Conservation (phyloP, 2,888 invertebrate genomes). For the Brachynemurus nebulosus region DNA sequence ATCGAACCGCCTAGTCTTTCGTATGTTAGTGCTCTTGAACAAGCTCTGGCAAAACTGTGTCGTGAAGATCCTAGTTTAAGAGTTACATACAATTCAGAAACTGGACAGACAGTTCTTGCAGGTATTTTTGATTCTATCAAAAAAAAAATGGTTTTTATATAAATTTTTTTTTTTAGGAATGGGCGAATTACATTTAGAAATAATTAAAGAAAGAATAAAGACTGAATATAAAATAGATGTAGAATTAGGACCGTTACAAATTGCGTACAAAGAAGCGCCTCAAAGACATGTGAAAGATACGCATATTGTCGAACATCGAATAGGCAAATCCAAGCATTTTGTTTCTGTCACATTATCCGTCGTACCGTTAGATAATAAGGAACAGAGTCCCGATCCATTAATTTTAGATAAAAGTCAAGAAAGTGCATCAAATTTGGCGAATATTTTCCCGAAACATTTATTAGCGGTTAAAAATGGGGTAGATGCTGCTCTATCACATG, state of each 20-base stretch:
- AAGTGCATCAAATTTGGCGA: conserved; percentile 49
- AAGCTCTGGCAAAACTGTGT: conserved; percentile 64
- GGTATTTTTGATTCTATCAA: conserved; percentile 30
- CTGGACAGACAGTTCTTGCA: conserved; percentile 75
- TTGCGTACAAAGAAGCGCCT: conserved; percentile 77
- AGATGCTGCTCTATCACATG: conserved; percentile 52
- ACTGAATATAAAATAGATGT: conserved; percentile 85
- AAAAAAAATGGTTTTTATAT: background rate
- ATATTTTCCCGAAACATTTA: conserved; percentile 49
- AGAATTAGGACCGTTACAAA: conserved; percentile 80
- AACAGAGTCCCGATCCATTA: conserved; percentile 26
- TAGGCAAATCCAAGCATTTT: conserved; percentile 45
- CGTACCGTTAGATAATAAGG: conserved; percentile 29
- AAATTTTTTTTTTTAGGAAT: conserved; percentile 47
- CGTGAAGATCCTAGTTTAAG: conserved; percentile 85
- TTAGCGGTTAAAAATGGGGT: conserved; percentile 61
- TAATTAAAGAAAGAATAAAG: conserved; percentile 75
- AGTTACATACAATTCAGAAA: conserved; percentile 59
- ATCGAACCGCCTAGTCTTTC: conserved; percentile 81
- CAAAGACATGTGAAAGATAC: conserved; percentile 32
- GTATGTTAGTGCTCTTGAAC: conserved; percentile 60
- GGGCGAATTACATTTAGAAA: conserved; percentile 95
- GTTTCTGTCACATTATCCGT: conserved; percentile 50
- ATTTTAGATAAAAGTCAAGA: conserved; percentile 54
- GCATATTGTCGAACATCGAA: conserved; percentile 42